Evolutionary conservation across 2,888 invertebrate genomes (phyloP).

Genomic region (Nomada fucata): DNA sequence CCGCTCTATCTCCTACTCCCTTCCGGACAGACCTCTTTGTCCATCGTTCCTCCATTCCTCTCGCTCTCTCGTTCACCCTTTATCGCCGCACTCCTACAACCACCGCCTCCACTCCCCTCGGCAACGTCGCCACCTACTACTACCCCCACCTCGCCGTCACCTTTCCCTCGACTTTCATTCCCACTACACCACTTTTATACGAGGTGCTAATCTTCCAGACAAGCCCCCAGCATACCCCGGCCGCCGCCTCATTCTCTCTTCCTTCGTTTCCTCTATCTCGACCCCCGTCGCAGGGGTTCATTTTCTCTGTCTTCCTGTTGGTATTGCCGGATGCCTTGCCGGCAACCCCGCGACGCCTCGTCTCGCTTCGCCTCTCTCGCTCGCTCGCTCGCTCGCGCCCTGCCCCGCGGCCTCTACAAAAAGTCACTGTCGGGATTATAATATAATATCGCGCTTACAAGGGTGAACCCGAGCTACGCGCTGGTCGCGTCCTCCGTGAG

Average conservation of each 20-base stretch:
- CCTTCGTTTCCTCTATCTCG: neutral
- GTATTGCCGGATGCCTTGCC: slow-evolving; percentile 35
- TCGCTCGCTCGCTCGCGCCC: slow-evolving; percentile 50
- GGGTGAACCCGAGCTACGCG: slow-evolving; percentile 55
- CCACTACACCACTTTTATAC: slow-evolving; percentile 83
- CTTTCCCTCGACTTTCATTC: slow-evolving; percentile 72
- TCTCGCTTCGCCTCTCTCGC: slow-evolving; percentile 15
- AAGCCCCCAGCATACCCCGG: slow-evolving; percentile 71
- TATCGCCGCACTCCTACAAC: slow-evolving; percentile 56
- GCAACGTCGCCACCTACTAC: slow-evolving; percentile 55
- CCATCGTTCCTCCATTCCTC: slow-evolving; percentile 46
- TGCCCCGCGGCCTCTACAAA: slow-evolving; percentile 51
- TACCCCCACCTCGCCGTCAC: slow-evolving; percentile 55
- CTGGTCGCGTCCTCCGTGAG: slow-evolving; percentile 30
- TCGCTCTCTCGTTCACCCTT: slow-evolving; percentile 54
- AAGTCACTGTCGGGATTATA: slow-evolving; percentile 80
- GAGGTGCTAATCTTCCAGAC: slow-evolving; percentile 84
- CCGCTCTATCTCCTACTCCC: slow-evolving; percentile 22
- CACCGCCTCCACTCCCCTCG: slow-evolving; percentile 48
- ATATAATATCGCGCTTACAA: slow-evolving; percentile 77
- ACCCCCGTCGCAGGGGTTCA: slow-evolving; percentile 8
- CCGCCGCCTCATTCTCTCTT: slow-evolving; percentile 32
- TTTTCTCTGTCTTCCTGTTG: slow-evolving; percentile 1
- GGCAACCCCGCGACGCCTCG: slow-evolving; percentile 4
- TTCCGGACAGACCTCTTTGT: slow-evolving; percentile 37